Evolutionary conservation across 2,797 vertebrate genomes (phyloP), one percentile per base, ranked within the genome.

Genomic region (Hemibagrus guttatus): DNA sequence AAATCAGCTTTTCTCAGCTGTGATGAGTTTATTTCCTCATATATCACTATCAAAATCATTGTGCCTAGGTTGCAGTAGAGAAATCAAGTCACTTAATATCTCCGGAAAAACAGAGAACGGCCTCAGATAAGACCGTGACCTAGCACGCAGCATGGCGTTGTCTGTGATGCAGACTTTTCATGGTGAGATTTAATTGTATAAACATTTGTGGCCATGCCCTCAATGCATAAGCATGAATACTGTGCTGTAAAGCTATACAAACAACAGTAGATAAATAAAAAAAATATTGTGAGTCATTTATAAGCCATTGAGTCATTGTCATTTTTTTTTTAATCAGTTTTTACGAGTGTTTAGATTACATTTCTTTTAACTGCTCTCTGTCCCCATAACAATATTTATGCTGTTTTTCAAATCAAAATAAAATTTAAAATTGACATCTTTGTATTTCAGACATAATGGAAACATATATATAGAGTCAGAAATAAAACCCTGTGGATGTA

Each of bases 1-100:
- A 17, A 17, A 64, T 54, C 54, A 61, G 68, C 56, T 46, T 59
- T 78, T 59, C 59, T 80, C 28, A 80, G 66, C 42, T 71, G 35
- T n/a, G 56, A 72, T 86, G 35, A 35, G 58, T 59, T 86, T 69
- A 59, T 64, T 84, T 84, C n/a, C 58, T 84, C 72, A 75, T 52
- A 76, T 39, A 76, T 54, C 71, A 84, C 83, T 61, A 52, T 39
- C n/a, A 75, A 52, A 64, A 76, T 64, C 19, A 35, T 63, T 64
- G 42, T 16, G 61, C n/a, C 42, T 66, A 19, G 80, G 39, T 7
- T 66, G 80, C n/a, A 28, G 42, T 66, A 21, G 42, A 82, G 42
- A 66, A 82, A 82, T 81, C 79, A n/a, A 64, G 64, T 82, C 61
- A 66, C 42, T 82, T 52, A 19, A 35, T 66, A 49, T 66, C 61